Evolutionary conservation across 2,888 invertebrate species (phyloP).

Genomic region (Arenicola marina): DNA sequence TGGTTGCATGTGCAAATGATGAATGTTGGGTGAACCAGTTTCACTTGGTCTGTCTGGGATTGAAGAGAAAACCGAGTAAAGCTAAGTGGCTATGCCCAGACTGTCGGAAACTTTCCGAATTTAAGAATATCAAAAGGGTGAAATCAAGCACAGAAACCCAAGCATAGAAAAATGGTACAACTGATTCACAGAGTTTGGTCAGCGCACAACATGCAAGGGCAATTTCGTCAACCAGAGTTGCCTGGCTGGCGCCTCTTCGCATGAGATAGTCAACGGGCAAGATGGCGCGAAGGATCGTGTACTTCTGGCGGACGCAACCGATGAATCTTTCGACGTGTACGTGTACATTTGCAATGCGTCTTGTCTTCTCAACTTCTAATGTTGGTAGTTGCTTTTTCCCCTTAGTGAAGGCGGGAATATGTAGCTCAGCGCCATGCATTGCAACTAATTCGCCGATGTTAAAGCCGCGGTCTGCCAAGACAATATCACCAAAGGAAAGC

Average conservation of each 20-base stretch:
- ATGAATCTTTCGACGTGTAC: constrained; percentile 34
- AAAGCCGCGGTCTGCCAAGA: constrained; percentile 38
- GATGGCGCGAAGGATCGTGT: not conserved
- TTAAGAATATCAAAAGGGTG: no score
- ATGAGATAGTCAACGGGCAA: not conserved
- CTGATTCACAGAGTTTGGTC: not conserved
- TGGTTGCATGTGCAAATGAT: not conserved
- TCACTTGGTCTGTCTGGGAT: not conserved
- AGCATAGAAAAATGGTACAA: no score
- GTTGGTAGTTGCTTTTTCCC: constrained; percentile 27
- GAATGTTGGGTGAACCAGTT: not conserved
- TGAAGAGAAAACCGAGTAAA: not conserved
- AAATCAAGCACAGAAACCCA: no score
- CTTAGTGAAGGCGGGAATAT: constrained; percentile 1
- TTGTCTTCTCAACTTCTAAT: constrained; percentile 23
- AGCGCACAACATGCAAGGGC: not conserved
- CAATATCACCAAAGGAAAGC: constrained; percentile 31
- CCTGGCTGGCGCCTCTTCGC: not conserved
- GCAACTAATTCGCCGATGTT: constrained; percentile 12
- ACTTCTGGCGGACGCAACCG: constrained; percentile 21
- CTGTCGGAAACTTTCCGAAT: not conserved
- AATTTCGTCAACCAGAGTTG: not conserved
- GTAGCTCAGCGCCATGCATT: not conserved
- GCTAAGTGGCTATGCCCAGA: not conserved
- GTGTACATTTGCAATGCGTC: constrained; percentile 24